These are phyloP conservation scores for Pammene fasciana DNA, from an alignment of 2,888 invertebrate species.

Conservation along the genomic window DNA sequence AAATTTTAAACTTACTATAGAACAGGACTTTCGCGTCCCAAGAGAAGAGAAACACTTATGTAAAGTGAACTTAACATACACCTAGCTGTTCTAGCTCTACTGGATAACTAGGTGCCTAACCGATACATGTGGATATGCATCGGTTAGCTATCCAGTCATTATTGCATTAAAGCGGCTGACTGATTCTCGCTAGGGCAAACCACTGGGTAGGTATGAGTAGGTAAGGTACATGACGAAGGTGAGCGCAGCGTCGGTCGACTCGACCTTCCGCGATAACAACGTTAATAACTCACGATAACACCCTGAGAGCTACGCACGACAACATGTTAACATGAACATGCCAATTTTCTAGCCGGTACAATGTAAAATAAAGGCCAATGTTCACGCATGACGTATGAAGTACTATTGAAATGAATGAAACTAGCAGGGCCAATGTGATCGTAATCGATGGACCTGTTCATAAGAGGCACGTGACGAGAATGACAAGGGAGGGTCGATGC, in stretches of 20 bases:
- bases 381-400: conserved; percentile 14
- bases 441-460: conserved; percentile 47
- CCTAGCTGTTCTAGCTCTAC: too few species aligned
- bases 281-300: conserved; percentile 55
- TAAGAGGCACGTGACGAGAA: conserved; percentile 43
- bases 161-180: conserved; percentile 9
- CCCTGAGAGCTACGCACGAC: conserved; percentile 43
- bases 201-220: conserved; percentile 28
- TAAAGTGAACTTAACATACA: too few species aligned
- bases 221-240: conserved; percentile 49
- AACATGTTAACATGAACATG: conserved; percentile 32
- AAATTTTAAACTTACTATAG: too few species aligned
- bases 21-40: too few species aligned
- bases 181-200: conserved; percentile 37
- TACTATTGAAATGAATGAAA: conserved; percentile 35
- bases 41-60: too few species aligned
- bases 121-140: neutral
- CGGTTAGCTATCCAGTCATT: neutral
- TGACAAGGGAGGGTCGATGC: conserved; percentile 36
- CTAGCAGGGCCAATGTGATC: conserved; percentile 37
- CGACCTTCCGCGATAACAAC: conserved; percentile 61
- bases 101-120: too few species aligned
- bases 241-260: conserved; percentile 54
- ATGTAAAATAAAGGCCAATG: conserved; percentile 24
- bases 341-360: conserved; percentile 13